phyloP scores from a whole-genome alignment of 2,797 vertebrate species.

The Enteromius thamalakanensis region DNA sequence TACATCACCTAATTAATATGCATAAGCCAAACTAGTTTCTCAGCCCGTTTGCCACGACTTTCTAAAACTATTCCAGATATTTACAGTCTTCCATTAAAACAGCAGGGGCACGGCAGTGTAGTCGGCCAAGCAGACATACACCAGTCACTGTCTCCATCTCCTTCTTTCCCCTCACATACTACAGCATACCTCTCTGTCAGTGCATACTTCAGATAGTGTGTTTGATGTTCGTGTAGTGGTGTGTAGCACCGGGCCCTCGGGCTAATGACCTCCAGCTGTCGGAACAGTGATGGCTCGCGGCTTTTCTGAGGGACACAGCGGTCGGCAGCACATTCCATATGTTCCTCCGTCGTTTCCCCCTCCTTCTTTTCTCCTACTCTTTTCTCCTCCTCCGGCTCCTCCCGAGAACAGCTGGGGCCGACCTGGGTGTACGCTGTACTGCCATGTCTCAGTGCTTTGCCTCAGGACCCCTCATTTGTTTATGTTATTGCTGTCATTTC shows the following conservation, averaged over 20 bases:
- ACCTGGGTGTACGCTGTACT: slow-evolving; percentile 37
- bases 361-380: slow-evolving; percentile 35
- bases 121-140: background rate
- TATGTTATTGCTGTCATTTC: slow-evolving; percentile 41
- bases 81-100: slow-evolving; percentile 12
- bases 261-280: slow-evolving; percentile 66
- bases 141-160: background rate
- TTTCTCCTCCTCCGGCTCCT: slow-evolving; percentile 47
- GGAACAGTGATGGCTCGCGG: slow-evolving; percentile 44
- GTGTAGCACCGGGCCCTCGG: slow-evolving; percentile 45
- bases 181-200: background rate
- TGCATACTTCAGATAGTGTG: slow-evolving; percentile 36
- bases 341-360: slow-evolving; percentile 36
- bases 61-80: slow-evolving; percentile 8
- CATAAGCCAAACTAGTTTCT: background rate
- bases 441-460: slow-evolving; percentile 39
- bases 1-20: slow-evolving; percentile 17
- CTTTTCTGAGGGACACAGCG: slow-evolving; percentile 48
- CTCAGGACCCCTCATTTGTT: slow-evolving; percentile 45
- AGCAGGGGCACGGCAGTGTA: background rate
- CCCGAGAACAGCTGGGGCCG: slow-evolving; percentile 52
- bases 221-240: slow-evolving; percentile 19
- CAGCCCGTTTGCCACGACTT: background rate
- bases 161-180: background rate
- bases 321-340: slow-evolving; percentile 52